Evolutionary conservation across 2,888 invertebrate genomes (phyloP).

Genomic region (Watsonalla binaria): DNA sequence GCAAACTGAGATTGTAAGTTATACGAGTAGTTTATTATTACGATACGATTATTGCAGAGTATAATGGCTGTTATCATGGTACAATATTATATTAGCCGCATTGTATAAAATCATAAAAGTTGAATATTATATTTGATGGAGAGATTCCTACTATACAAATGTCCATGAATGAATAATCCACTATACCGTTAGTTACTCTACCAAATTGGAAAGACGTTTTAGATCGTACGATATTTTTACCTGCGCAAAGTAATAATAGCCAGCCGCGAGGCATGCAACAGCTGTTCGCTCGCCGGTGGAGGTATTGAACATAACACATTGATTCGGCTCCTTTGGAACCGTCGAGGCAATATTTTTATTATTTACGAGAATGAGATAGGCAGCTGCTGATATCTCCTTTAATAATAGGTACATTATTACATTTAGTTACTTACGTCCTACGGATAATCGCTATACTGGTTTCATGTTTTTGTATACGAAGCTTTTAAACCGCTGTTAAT

Average conservation of each 20-base stretch:
- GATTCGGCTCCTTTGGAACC: constrained; percentile 39
- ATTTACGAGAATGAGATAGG: constrained; percentile 16
- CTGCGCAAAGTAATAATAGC: constrained; percentile 53
- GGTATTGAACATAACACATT: constrained; percentile 39
- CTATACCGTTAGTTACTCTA: constrained; percentile 21
- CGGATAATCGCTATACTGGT: no score
- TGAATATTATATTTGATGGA: no score
- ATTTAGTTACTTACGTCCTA: no score
- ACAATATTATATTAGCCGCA: not conserved
- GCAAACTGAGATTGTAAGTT: constrained; percentile 30
- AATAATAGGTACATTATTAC: not conserved
- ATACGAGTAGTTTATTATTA: constrained; percentile 7
- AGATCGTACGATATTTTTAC: constrained; percentile 54
- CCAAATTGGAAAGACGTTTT: constrained; percentile 21
- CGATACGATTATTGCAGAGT: no score
- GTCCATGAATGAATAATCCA: constrained; percentile 7
- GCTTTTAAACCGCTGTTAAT: constrained; percentile 9
- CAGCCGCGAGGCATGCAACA: constrained; percentile 38
- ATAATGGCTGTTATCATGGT: not conserved
- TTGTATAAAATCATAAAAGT: not conserved
- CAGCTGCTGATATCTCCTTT: constrained; percentile 23
- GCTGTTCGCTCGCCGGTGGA: constrained; percentile 50
- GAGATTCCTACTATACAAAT: not conserved
- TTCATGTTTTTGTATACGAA: no score
- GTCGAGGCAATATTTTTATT: constrained; percentile 10